These are phyloP conservation scores for Mamestra brassicae DNA, from an alignment of 2,888 invertebrate species.

Conservation along the genomic window DNA sequence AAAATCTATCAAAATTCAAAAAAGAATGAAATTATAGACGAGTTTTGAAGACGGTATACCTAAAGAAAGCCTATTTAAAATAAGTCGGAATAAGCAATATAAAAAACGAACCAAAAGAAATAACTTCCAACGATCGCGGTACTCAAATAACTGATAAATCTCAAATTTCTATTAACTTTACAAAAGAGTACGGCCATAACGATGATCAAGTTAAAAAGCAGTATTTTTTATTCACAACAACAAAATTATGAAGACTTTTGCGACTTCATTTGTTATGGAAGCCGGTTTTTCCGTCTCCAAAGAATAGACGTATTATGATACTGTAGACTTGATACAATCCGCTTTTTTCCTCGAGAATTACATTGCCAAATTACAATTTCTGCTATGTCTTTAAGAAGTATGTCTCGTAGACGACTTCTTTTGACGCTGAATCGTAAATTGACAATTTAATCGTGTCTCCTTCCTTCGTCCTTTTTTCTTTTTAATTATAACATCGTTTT, in stretches of 20 bases:
- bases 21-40: background rate
- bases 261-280: conserved; percentile 42
- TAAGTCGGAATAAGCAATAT: background rate
- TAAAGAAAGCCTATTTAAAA: background rate
- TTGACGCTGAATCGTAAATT: conserved; percentile 48
- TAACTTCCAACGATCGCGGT: conserved; percentile 11
- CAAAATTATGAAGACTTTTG: conserved; percentile 50
- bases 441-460: conserved; percentile 47
- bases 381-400: conserved; percentile 28
- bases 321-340: conserved; percentile 41
- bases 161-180: conserved; percentile 27
- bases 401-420: conserved; percentile 40
- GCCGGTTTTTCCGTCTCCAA: conserved; percentile 22
- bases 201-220: conserved; percentile 33
- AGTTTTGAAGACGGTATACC: background rate
- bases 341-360: conserved; percentile 52
- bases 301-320: conserved; percentile 40
- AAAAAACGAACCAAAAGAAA: conserved; percentile 12
- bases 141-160: conserved; percentile 31
- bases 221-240: conserved; percentile 43
- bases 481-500: conserved; percentile 34
- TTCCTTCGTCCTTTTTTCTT: conserved; percentile 17
- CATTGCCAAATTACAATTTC: conserved; percentile 55
- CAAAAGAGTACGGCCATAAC: conserved; percentile 12
- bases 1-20: background rate